Base-by-base conservation (phyloP, 2,888 invertebrate genomes). In the Agrochola lychnidis region DNA sequence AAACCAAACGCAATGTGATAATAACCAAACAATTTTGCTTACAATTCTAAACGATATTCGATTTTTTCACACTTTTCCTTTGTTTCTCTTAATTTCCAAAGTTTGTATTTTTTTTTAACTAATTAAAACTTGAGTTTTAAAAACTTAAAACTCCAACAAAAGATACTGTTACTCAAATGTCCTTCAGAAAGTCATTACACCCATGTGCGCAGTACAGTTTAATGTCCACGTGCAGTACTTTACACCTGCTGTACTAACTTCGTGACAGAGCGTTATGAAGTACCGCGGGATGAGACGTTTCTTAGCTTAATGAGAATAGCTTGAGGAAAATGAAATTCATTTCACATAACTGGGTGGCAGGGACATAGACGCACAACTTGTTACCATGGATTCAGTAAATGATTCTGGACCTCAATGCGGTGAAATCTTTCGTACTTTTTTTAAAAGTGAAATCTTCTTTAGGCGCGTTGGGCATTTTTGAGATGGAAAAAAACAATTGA, bases 231-330 rank as follows among this genome's bases (percentile, higher is more conserved):
- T 59, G 62, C 59, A 67, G 71, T 70, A 42, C 16, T 14, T 22
- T 19, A 61, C 83, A 81, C 83, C 79, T 78, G 83, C 25, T 67
- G 71, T 78, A 36, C 59, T 66, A 61, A 77, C 45, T 76, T 79
- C 3, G 19, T 9, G 78, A 61, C 64, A 70, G 22, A n/a, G 22
- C 19, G 45, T 42, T 75, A 51, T 64, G 36, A 69, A 76, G 36
- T 63, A 42, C 53, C 14, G 1, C 14, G 42, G 0, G 14, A 59
- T 51, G 53, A 66, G 40, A 0, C 22, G 16, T 30, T 61, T 30
- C 53, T 76, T 48, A 76, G 7, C 19, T 59, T 48, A 40, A 76
- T 42, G 16, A 30, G 1, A 36, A 25, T 12, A 14, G 30, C 14
- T 69, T n/a, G 4, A 25, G 36, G 40, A 53, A 77, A 56, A 69